Conservation (phyloP, 2,888 invertebrate species). For the Resseliella maxima region DNA sequence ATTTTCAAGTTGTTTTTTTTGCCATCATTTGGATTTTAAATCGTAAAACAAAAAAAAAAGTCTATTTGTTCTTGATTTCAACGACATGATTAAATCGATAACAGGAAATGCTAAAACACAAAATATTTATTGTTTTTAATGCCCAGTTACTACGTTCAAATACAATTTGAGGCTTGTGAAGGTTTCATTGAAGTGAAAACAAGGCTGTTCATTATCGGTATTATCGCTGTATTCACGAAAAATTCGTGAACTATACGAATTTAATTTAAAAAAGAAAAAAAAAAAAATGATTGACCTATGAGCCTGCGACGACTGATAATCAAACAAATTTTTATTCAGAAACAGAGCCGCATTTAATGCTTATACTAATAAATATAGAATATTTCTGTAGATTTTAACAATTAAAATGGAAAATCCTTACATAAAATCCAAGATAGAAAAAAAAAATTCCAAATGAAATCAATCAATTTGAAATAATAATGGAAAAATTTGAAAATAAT, state of each 20-base stretch:
- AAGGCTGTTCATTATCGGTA: neutral
- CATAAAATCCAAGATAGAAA: too few relatives aligned
- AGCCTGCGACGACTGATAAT: slow-evolving; percentile 17
- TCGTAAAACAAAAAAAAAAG: too few relatives aligned
- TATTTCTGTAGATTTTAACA: too few relatives aligned
- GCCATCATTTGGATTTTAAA: neutral
- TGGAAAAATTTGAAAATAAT: neutral
- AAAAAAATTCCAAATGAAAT: too few relatives aligned
- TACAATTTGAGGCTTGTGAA: neutral
- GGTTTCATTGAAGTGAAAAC: neutral
- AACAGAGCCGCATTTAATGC: neutral
- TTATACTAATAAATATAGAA: too few relatives aligned
- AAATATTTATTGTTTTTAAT: neutral
- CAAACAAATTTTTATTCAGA: neutral
- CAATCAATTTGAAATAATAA: too few relatives aligned
- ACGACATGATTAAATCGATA: neutral
- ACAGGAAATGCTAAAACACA: neutral
- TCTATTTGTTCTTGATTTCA: too few relatives aligned
- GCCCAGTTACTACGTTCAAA: neutral
- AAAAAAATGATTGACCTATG: slow-evolving; percentile 37
- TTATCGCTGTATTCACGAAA: neutral
- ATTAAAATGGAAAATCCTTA: too few relatives aligned
- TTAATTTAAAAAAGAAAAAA: too few relatives aligned
- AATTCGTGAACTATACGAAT: neutral
- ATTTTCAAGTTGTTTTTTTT: too few relatives aligned